These are phyloP conservation scores for Porites divaricata DNA, from an alignment of 92 coral and sea anemone genomes.

Conservation along the genomic window DNA sequence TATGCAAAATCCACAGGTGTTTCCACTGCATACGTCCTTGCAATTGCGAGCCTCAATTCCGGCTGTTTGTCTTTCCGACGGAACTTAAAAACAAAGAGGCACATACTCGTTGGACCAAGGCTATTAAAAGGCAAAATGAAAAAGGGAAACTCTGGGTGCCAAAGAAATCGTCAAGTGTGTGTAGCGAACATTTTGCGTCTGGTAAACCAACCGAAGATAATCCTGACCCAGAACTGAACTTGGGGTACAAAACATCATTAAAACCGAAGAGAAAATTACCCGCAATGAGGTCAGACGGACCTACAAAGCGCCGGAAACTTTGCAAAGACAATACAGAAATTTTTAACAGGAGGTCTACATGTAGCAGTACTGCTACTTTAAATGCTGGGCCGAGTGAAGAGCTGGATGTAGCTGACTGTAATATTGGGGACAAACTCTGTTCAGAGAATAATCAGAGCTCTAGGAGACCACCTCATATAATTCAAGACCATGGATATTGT, in stretches of 20 bases:
- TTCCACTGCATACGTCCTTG: neutral
- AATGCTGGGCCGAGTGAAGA: too few relatives aligned
- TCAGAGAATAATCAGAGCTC: conserved; percentile 13
- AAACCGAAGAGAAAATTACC: too few relatives aligned
- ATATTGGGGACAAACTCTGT: neutral
- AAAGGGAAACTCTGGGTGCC: conserved; percentile 42
- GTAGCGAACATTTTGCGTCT: conserved; percentile 38
- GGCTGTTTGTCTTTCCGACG: conserved; percentile 27
- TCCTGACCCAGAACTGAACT: conserved; percentile 19
- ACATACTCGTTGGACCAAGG: conserved; percentile 13
- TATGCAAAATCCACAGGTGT: conserved; percentile 24
- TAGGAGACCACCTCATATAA: conserved; percentile 24
- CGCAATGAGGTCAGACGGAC: too few relatives aligned
- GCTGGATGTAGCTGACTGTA: too few relatives aligned
- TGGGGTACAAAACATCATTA: conserved; percentile 3
- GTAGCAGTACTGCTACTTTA: too few relatives aligned
- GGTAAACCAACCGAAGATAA: conserved; percentile 43
- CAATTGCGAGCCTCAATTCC: neutral
- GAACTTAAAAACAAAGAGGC: conserved; percentile 36
- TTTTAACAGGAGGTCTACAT: too few relatives aligned
- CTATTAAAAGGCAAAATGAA: conserved; percentile 13
- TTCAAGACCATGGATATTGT: conserved; percentile 41
- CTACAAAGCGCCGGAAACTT: too few relatives aligned
- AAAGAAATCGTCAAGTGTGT: conserved; percentile 37
- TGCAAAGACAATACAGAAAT: too few relatives aligned